Evolutionary conservation across 2,113 vertebrate genomes (phyloP).

Genomic region (Nothoprocta pentlandii): DNA sequence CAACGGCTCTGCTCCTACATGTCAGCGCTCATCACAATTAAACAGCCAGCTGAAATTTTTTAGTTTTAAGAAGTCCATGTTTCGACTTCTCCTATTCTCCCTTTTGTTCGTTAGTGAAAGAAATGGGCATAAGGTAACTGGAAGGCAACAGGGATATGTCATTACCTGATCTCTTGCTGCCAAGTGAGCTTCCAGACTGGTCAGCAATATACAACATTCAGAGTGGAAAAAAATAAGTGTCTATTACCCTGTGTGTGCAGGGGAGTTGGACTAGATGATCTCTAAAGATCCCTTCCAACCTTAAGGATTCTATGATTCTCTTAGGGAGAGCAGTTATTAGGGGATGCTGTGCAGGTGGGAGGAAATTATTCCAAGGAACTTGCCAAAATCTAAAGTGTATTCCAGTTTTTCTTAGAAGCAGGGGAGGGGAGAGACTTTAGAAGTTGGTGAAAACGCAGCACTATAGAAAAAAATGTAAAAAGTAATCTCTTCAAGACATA

Average conservation of each 20-base stretch:
- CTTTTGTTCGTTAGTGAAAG: background rate
- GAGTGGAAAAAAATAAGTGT: background rate
- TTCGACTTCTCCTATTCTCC: background rate
- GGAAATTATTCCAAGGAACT: too few species aligned
- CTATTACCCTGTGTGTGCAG: too few species aligned
- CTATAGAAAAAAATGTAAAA: background rate
- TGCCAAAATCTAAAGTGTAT: background rate
- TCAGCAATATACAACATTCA: background rate
- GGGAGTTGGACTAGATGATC: too few species aligned
- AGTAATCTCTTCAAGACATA: background rate
- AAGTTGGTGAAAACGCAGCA: background rate
- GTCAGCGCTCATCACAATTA: background rate
- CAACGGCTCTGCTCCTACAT: background rate
- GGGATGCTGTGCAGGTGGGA: background rate
- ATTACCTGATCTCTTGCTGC: background rate
- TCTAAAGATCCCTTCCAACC: too few species aligned
- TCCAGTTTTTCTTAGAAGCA: background rate
- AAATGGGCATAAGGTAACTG: background rate
- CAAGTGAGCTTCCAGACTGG: background rate
- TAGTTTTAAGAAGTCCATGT: background rate
- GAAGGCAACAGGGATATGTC: background rate
- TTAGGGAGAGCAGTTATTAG: background rate
- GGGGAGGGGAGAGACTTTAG: background rate
- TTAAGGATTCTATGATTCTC: too few species aligned
- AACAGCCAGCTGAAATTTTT: background rate